Percentiles rank a stretch among this genome's conserved stretches.
Conservation (phyloP, 1,140 invertebrate species). For the Caenorhabditis briggsae region DNA sequence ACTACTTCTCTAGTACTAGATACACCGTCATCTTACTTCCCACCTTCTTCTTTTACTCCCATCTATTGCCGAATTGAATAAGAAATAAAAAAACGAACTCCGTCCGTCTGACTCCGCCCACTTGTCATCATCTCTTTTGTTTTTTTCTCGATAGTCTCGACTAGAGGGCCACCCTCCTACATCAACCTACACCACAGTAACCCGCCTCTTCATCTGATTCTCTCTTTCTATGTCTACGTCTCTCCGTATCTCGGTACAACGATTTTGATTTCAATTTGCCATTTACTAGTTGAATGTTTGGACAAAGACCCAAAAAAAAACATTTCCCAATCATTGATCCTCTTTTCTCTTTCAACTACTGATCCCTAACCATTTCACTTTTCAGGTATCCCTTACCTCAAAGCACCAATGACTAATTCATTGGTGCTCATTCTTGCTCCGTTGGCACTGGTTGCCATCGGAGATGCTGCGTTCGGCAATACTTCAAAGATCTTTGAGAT, state of each 20-base stretch:
- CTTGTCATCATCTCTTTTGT: conserved; percentile 24
- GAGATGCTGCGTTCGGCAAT: conserved; percentile 28
- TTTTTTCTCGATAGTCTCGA: conserved; percentile 17
- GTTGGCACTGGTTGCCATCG: conserved; percentile 42
- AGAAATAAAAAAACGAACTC: not conserved
- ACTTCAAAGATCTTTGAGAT: conserved; percentile 57
- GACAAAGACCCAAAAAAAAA: not conserved
- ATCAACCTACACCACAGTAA: conserved; percentile 1
- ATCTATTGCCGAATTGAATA: conserved; percentile 39
- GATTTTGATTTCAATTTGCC: conserved; percentile 52
- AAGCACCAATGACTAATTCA: conserved; percentile 43
- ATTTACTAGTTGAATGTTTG: conserved; percentile 32
- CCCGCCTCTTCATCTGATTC: conserved; percentile 15
- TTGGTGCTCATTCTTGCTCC: conserved; percentile 47
- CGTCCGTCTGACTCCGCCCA: conserved; percentile 39
- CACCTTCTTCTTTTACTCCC: conserved; percentile 17
- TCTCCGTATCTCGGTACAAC: conserved; percentile 22
- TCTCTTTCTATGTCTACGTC: conserved; percentile 22
- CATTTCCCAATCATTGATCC: not conserved
- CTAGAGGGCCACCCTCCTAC: conserved; percentile 17
- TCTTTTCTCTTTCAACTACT: not conserved
- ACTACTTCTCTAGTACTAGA: conserved; percentile 54
- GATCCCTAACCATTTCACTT: not conserved
- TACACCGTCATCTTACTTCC: conserved; percentile 15
- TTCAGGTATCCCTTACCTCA: conserved; percentile 42